These are phyloP conservation scores for Epinotia demarniana DNA, from an alignment of 2,888 invertebrate genomes.

Conservation along the genomic window DNA sequence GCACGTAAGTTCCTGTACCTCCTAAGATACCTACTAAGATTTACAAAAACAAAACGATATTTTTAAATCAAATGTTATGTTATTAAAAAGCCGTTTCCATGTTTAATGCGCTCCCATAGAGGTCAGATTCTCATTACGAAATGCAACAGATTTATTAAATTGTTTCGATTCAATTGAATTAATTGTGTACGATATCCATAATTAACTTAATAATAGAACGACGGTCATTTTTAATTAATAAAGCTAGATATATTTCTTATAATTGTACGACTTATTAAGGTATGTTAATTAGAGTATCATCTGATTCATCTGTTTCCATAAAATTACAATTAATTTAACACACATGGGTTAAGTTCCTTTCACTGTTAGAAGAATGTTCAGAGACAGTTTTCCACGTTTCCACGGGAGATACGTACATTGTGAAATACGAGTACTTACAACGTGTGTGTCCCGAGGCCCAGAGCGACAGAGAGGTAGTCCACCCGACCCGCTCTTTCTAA, in stretches of 20 bases:
- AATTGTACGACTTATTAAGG: background rate
- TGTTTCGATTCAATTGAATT: conserved; percentile 15
- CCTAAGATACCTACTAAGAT: too few species aligned
- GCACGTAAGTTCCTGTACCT: too few species aligned
- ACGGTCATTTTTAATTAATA: conserved; percentile 17
- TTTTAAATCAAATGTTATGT: background rate
- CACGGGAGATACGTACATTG: conserved; percentile 23
- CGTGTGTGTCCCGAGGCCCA: conserved; percentile 49
- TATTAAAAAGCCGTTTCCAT: conserved; percentile 18
- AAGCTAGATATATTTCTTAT: conserved; percentile 15
- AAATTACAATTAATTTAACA: conserved; percentile 5
- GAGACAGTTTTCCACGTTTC: conserved; percentile 6
- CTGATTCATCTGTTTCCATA: conserved; percentile 27
- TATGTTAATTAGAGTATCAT: conserved; percentile 22
- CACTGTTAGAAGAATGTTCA: background rate
- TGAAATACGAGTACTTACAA: too few species aligned
- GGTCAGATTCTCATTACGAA: conserved; percentile 8
- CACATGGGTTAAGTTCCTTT: background rate
- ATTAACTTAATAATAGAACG: conserved; percentile 12
- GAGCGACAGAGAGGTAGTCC: conserved; percentile 45
- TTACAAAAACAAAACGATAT: too few species aligned
- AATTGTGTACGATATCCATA: conserved; percentile 15
- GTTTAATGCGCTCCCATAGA: background rate
- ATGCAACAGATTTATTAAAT: conserved; percentile 19
- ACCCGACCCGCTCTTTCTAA: conserved; percentile 49